These are phyloP conservation scores for Tanaodytes sp. DNA, from an alignment of 2,888 invertebrate genomes.

Conservation along the genomic window DNA sequence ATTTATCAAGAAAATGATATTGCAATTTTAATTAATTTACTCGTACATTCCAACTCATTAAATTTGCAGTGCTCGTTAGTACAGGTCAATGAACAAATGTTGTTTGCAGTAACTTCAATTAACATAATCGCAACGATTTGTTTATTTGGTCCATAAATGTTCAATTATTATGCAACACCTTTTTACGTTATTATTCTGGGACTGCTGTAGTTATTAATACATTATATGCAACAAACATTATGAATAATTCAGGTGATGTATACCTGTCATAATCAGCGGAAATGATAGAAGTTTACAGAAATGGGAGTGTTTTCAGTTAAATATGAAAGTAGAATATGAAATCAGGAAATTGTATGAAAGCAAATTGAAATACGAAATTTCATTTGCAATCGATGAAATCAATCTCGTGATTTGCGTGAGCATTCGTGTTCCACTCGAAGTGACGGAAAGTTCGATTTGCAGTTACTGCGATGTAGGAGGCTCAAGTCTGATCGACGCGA, in stretches of 20 bases:
- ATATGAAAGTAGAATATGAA: constrained; percentile 34
- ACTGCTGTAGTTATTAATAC: constrained; percentile 19
- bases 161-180: no score
- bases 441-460: constrained; percentile 55
- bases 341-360: constrained; percentile 45
- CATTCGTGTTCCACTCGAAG: constrained; percentile 52
- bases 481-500: constrained; percentile 54
- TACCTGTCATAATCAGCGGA: constrained; percentile 28
- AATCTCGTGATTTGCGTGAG: constrained; percentile 50
- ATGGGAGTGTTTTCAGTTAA: constrained; percentile 42
- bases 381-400: constrained; percentile 52
- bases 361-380: constrained; percentile 50
- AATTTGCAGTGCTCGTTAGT: no score
- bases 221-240: constrained; percentile 23
- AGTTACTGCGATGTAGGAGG: constrained; percentile 54
- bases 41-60: no score
- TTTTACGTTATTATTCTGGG: no score
- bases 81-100: no score
- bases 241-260: constrained; percentile 35
- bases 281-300: constrained; percentile 35
- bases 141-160: no score
- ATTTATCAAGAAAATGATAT: no score
- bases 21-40: no score
- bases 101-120: no score
- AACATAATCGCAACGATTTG: no score